Percentiles rank a stretch among this genome's conserved stretches.
Evolutionary conservation across 2,797 vertebrate genomes (phyloP).

Genomic region (Bovichtus variegatus): DNA sequence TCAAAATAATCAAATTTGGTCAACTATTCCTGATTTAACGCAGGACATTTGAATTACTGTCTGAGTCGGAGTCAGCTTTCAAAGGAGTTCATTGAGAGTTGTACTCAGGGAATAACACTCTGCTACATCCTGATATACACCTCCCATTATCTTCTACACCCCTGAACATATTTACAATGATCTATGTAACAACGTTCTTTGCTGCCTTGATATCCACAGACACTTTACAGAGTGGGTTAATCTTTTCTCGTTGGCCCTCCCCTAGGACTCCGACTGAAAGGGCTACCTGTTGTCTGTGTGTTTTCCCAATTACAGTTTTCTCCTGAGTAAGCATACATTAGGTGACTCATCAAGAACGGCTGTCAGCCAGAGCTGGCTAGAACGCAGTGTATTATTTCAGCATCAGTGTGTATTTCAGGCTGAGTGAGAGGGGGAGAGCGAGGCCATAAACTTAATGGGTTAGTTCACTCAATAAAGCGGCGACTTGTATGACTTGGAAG

Average conservation of each 20-base stretch:
- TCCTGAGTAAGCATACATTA: constrained; percentile 78
- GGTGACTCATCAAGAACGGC: constrained; percentile 76
- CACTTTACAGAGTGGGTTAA: constrained; percentile 34
- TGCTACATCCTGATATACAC: neutral
- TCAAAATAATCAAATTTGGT: too few species aligned
- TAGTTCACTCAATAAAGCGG: constrained; percentile 75
- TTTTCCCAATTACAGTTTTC: constrained; percentile 68
- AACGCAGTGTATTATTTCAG: constrained; percentile 74
- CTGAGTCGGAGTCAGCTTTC: neutral
- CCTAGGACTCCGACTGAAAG: constrained; percentile 53
- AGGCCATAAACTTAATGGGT: constrained; percentile 75
- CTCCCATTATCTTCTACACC: constrained; percentile 10
- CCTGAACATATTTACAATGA: constrained; percentile 7
- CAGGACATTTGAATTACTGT: neutral
- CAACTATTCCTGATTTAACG: neutral
- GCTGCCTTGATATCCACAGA: constrained; percentile 29
- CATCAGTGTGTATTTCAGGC: constrained; percentile 76
- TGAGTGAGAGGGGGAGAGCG: constrained; percentile 33
- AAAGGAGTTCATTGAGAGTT: neutral
- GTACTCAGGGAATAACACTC: neutral
- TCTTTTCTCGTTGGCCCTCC: constrained; percentile 25
- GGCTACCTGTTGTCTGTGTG: constrained; percentile 71
- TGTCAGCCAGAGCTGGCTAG: constrained; percentile 63
- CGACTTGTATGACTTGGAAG: constrained; percentile 76
- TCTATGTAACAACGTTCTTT: neutral